phyloP scores from a whole-genome alignment of 2,797 vertebrate genomes.

The Heliangelus exortis region DNA sequence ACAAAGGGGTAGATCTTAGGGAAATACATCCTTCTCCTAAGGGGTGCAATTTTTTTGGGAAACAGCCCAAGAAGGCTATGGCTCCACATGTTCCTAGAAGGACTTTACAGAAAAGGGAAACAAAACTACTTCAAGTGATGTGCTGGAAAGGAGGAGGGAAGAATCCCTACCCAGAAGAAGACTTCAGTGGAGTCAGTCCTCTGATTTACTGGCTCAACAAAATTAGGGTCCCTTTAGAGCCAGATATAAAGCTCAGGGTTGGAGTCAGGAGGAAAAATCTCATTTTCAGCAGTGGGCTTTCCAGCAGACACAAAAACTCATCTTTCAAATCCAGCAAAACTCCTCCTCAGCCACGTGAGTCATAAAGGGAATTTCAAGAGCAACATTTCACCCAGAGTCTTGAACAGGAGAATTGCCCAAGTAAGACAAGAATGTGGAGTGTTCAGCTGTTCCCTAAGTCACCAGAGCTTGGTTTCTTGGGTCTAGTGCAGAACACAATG shows the following conservation, averaged over 20 bases:
- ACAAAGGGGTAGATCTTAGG: background rate
- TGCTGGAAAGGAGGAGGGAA: background rate
- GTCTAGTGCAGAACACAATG: background rate
- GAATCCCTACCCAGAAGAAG: background rate
- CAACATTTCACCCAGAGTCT: background rate
- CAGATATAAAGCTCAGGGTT: fast-evolving
- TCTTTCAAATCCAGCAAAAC: background rate
- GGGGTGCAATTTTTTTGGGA: background rate
- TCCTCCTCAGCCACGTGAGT: background rate
- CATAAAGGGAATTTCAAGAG: background rate
- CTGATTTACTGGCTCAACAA: background rate
- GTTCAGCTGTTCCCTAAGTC: background rate
- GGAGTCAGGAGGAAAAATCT: background rate
- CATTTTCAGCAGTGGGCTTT: background rate
- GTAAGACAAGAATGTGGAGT: background rate
- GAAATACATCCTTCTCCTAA: background rate
- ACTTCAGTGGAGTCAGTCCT: background rate
- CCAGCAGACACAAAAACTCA: background rate
- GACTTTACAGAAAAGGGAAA: background rate
- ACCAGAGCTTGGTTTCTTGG: background rate
- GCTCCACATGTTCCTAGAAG: background rate
- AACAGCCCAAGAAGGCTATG: background rate
- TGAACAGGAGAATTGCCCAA: background rate
- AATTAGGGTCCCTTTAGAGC: background rate
- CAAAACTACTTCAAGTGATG: background rate